Percentiles rank a stretch among this genome's conserved stretches.
phyloP scores from a whole-genome alignment of 2,113 vertebrate species.

The Noturus placidus region DNA sequence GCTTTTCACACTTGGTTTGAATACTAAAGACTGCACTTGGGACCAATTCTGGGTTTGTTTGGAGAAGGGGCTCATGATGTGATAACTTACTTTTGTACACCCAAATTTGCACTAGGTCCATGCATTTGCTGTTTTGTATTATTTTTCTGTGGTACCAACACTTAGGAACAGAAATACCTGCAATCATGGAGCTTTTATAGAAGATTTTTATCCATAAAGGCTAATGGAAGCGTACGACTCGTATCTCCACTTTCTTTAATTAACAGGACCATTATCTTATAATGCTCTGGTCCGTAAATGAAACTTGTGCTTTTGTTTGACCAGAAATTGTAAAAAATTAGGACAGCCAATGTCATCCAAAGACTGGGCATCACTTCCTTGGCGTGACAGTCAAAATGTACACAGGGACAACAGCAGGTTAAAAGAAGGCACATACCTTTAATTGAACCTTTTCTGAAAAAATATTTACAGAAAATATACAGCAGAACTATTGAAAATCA shows the following conservation, averaged over 20 bases:
- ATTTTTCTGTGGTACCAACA: neutral
- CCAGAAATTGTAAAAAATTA: neutral
- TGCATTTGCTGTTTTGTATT: neutral
- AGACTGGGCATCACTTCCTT: too few species aligned
- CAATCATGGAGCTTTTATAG: too few species aligned
- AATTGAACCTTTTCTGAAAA: constrained; percentile 48
- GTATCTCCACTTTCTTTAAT: too few species aligned
- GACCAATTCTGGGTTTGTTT: neutral
- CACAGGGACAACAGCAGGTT: neutral
- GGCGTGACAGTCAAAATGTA: neutral
- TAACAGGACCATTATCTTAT: too few species aligned
- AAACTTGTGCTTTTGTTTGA: too few species aligned
- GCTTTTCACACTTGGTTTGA: neutral
- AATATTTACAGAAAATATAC: constrained; percentile 53
- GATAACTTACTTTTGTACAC: neutral
- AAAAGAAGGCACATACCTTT: constrained; percentile 47
- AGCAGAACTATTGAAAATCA: constrained; percentile 36
- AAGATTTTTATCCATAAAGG: too few species aligned
- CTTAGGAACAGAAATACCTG: too few species aligned
- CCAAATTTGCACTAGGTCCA: neutral
- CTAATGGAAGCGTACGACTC: neutral
- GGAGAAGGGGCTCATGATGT: neutral
- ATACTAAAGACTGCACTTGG: neutral
- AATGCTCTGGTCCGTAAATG: too few species aligned
- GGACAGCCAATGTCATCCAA: neutral